Evolutionary conservation across 2,888 invertebrate genomes (phyloP).

Genomic region (Exocentrus adspersus): DNA sequence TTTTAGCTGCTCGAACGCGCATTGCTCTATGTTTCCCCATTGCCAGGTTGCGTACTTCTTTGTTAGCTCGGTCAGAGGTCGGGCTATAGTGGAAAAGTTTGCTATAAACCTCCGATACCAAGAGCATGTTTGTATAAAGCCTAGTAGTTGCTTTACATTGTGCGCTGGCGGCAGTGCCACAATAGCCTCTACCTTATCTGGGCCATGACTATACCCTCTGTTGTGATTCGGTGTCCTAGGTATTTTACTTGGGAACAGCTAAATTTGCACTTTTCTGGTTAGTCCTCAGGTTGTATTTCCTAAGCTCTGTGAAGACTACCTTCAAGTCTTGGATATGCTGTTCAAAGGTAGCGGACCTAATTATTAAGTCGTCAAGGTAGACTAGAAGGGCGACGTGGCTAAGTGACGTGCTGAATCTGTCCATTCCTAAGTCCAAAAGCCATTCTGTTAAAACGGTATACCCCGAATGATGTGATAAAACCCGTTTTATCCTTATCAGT

Average conservation of each 20-base stretch:
- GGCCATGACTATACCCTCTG: slow-evolving; percentile 35
- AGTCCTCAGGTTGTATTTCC: slow-evolving; percentile 34
- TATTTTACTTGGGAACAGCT: slow-evolving; percentile 33
- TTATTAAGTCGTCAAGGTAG: slow-evolving; percentile 49
- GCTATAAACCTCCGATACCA: slow-evolving; percentile 38
- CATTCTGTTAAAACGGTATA: slow-evolving; percentile 40
- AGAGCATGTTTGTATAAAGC: slow-evolving; percentile 42
- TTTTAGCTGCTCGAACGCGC: slow-evolving; percentile 36
- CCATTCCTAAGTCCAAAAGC: slow-evolving; percentile 47
- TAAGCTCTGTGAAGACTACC: slow-evolving; percentile 34
- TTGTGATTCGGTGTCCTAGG: slow-evolving; percentile 42
- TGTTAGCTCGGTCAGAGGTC: slow-evolving; percentile 29
- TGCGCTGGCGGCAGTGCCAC: slow-evolving; percentile 28
- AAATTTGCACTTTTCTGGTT: slow-evolving; percentile 46
- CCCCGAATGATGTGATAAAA: slow-evolving; percentile 50
- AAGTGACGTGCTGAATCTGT: slow-evolving; percentile 41
- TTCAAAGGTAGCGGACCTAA: slow-evolving; percentile 39
- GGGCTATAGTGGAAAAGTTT: slow-evolving; percentile 11
- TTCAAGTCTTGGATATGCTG: slow-evolving; percentile 40
- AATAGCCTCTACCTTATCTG: slow-evolving; percentile 42
- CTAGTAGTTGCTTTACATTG: slow-evolving; percentile 38
- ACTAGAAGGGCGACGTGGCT: slow-evolving; percentile 36
- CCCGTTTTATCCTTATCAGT: slow-evolving; percentile 33
- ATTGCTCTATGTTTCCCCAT: slow-evolving; percentile 24
- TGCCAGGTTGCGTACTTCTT: slow-evolving; percentile 23